phyloP scores from a whole-genome alignment of 2,113 vertebrate species.

The Saccopteryx bilineata region DNA sequence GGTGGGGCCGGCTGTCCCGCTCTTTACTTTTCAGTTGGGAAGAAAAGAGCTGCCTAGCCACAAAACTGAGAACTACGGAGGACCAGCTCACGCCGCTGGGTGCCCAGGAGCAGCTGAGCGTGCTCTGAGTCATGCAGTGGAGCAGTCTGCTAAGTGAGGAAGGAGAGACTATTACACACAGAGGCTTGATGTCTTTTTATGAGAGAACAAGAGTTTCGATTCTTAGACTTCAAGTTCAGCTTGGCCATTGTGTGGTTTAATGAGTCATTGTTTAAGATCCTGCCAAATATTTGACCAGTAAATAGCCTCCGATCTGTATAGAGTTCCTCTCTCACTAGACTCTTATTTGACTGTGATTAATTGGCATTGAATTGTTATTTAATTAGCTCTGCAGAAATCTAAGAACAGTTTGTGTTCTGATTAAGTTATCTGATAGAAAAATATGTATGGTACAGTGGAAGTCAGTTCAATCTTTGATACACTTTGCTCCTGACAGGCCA shows the following conservation, averaged over 20 bases:
- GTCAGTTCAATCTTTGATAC: constrained; percentile 56
- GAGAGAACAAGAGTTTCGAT: constrained; percentile 91
- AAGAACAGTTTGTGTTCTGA: constrained; percentile 88
- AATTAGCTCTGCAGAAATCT: constrained; percentile 90
- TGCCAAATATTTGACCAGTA: constrained; percentile 92
- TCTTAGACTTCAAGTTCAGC: constrained; percentile 92
- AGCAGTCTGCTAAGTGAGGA: constrained; percentile 89
- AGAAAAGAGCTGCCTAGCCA: constrained; percentile 79
- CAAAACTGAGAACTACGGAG: constrained; percentile 82
- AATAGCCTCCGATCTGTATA: constrained; percentile 90
- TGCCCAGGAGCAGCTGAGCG: constrained; percentile 91
- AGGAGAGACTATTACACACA: constrained; percentile 90
- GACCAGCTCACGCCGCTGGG: constrained; percentile 87
- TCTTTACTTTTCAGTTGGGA: constrained; percentile 78
- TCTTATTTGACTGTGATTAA: constrained; percentile 92
- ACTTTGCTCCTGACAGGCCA: constrained; percentile 10
- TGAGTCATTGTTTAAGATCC: constrained; percentile 96
- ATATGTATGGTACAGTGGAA: constrained; percentile 71
- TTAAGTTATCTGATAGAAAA: constrained; percentile 88
- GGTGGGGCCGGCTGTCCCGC: constrained; percentile 88
- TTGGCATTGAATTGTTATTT: constrained; percentile 90
- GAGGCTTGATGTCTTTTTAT: constrained; percentile 93
- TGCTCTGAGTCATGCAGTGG: constrained; percentile 91
- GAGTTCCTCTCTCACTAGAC: constrained; percentile 88
- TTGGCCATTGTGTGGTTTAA: constrained; percentile 93